Base-by-base conservation (phyloP, 2,888 invertebrate species). In the Eristalis intricaria region DNA sequence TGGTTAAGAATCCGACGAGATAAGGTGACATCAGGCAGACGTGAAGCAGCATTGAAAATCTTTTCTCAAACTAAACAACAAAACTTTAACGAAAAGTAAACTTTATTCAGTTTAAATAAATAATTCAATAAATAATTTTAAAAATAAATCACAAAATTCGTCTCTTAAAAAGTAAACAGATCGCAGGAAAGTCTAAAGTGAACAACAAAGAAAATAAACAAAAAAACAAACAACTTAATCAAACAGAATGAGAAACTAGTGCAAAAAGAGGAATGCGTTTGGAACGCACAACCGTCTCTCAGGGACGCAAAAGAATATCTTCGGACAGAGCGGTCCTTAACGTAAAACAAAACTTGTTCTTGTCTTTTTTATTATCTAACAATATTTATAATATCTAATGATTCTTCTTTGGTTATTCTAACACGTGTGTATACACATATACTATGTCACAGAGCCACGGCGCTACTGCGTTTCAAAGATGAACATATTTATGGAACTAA, bases 81-180 rank as follows among this genome's bases (percentile, higher is more conserved):
- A 1, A 89, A 77, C 68, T 61, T 88, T 70, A 61, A 19, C 60
- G 90, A 82, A 89, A 83, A 89, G 89, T 89, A 50, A 70, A 63
- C 63, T 89, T 88, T 89, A 89, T 89, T 80, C 68, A 80, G 88
- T 91, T 90, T 43, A 40, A 73, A 35, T 35, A 70, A 71, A 75
- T 79, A 75, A 58, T 35, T 71, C 35, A 84, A 75, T 80, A 78
- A 84, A 68, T 80, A 8, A 40, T n/a, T 56, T 69, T 65, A 32
- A 22, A 61, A 74, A 60, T 78, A 84, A 78, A 87, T 87, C 86
- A 87, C 86, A 75, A 83, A 86, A 76, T 75, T 38, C 77, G 63
- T 56, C 83, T 32, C 68, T 56, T 80, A 65, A 73, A 68, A 56
- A 60, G 13, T 73, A 84, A 43, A 68, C 66, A 60, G 69, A 63